Conservation (phyloP, 2,797 vertebrate genomes). For the Bovichtus variegatus region DNA sequence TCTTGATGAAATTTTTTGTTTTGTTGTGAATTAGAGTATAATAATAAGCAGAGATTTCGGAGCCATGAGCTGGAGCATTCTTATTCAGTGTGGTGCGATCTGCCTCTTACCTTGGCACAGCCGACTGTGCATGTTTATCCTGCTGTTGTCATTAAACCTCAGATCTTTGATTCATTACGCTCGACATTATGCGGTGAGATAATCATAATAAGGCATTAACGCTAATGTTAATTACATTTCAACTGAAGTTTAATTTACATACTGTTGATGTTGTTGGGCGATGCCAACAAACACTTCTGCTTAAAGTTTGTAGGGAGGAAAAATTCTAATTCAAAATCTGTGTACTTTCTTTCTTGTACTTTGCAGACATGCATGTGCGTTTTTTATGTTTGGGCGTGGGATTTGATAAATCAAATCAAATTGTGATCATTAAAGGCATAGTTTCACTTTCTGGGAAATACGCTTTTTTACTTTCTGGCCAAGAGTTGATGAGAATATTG, state of each 20-base stretch:
- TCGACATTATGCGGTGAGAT: background rate
- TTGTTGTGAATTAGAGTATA: conserved; percentile 1
- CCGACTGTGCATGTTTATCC: background rate
- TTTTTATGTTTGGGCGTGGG: background rate
- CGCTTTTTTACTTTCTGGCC: background rate
- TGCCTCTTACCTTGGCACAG: background rate
- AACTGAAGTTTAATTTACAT: background rate
- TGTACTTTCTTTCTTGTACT: background rate
- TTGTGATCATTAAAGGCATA: too few relatives aligned
- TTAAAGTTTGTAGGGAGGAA: background rate
- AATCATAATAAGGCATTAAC: background rate
- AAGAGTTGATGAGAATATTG: background rate
- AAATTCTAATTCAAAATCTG: background rate
- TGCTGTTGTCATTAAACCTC: background rate
- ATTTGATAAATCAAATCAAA: too few relatives aligned
- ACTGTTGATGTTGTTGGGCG: background rate
- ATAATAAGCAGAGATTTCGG: background rate
- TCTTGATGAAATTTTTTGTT: conserved; percentile 1
- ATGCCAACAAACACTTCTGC: background rate
- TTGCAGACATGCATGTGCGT: background rate
- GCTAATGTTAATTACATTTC: background rate
- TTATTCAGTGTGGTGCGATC: conserved; percentile 16
- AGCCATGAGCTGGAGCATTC: background rate
- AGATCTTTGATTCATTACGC: background rate
- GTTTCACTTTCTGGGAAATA: background rate